These are phyloP conservation scores for Limanda limanda DNA, from an alignment of 2,113 vertebrate genomes.

Conservation along the genomic window DNA sequence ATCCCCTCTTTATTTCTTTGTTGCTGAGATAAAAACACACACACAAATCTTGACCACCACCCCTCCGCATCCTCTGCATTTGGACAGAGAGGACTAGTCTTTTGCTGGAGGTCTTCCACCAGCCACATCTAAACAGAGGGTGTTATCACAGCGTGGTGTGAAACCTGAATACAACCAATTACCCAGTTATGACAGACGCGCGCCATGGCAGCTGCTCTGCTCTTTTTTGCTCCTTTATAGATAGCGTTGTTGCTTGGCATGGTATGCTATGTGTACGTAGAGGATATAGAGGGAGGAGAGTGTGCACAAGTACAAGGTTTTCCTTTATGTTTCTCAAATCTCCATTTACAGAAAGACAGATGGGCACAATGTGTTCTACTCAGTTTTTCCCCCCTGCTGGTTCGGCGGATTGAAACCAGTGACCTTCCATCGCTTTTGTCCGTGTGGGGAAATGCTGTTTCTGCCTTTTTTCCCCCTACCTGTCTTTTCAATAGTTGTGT, in stretches of 20 bases:
- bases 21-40: not conserved
- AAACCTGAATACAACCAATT: slow-evolving; percentile 54
- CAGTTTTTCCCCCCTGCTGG: not conserved
- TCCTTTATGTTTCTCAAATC: not conserved
- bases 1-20: slow-evolving; percentile 17
- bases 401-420: slow-evolving; percentile 26
- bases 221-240: slow-evolving; percentile 16
- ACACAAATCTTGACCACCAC: slow-evolving; percentile 8
- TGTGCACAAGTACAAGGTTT: accelerated
- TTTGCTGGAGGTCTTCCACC: slow-evolving; percentile 28
- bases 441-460: slow-evolving; percentile 18
- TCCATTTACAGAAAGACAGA: not conserved
- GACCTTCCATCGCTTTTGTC: slow-evolving; percentile 30
- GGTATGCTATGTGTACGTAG: not conserved
- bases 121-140: slow-evolving; percentile 41
- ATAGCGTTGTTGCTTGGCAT: slow-evolving; percentile 12
- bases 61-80: slow-evolving; percentile 12
- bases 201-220: slow-evolving; percentile 22
- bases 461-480: not conserved
- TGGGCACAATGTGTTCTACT: not conserved
- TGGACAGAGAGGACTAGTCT: slow-evolving; percentile 14
- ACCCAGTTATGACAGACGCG: slow-evolving; percentile 39
- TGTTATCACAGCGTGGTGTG: slow-evolving; percentile 58
- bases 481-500: slow-evolving; percentile 16
- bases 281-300: not conserved